phyloP scores from a whole-genome alignment of 2,888 invertebrate species.

The Andrena hattorfiana region DNA sequence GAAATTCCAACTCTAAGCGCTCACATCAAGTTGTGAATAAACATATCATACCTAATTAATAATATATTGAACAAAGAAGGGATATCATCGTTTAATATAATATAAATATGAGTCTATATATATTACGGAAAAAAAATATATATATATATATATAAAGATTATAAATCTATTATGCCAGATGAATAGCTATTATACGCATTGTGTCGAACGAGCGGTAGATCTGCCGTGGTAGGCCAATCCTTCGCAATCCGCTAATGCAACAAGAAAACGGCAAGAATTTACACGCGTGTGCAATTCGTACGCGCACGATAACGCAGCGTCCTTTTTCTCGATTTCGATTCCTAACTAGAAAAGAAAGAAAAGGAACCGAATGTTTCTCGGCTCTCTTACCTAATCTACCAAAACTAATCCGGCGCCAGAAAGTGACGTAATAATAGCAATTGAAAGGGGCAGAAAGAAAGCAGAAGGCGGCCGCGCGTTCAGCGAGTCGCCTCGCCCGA shows the following conservation, averaged over 20 bases:
- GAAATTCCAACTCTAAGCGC: conserved; percentile 82
- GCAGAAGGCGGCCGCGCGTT: conserved; percentile 7
- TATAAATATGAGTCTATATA: conserved; percentile 76
- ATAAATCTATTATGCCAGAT: conserved; percentile 61
- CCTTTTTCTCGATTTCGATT: conserved; percentile 43
- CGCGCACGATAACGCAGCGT: conserved; percentile 47
- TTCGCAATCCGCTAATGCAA: conserved; percentile 22
- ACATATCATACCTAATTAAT: conserved; percentile 85
- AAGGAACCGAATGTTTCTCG: conserved; percentile 33
- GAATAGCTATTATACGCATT: conserved; percentile 62
- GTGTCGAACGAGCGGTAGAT: conserved; percentile 59
- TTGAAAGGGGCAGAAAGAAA: conserved; percentile 1
- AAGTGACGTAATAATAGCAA: conserved; percentile 33
- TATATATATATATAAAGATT: conserved; percentile 62
- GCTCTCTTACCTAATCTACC: conserved; percentile 46
- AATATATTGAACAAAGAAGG: conserved; percentile 82
- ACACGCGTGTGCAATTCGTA: background rate
- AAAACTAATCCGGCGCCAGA: conserved; percentile 47
- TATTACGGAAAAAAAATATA: conserved; percentile 68
- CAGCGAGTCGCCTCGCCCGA: conserved; percentile 31
- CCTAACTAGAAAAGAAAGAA: conserved; percentile 5
- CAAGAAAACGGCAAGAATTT: conserved; percentile 27
- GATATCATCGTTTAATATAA: conserved; percentile 82
- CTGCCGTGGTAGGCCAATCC: conserved; percentile 54
- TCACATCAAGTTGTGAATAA: conserved; percentile 85